phyloP scores from a whole-genome alignment of 2,113 vertebrate genomes.

The Atherinomorus stipes region DNA sequence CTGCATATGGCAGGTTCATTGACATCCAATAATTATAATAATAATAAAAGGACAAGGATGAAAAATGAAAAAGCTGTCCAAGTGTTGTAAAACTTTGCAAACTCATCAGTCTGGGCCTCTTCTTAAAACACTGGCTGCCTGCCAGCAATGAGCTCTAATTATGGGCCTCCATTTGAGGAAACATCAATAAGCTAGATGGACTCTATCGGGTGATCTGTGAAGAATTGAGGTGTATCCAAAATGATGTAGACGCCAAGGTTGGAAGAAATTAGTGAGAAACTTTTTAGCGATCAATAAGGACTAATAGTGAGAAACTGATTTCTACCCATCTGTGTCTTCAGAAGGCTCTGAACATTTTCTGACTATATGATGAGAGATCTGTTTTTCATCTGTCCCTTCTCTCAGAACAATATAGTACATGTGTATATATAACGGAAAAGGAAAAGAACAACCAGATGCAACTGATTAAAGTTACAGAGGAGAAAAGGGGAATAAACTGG shows the following conservation, averaged over 20 bases:
- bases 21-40: too few relatives aligned
- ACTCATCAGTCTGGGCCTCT: neutral
- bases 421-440: too few relatives aligned
- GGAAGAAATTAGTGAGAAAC: constrained; percentile 13
- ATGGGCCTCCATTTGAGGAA: constrained; percentile 17
- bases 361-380: neutral
- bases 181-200: constrained; percentile 29
- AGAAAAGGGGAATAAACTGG: too few relatives aligned
- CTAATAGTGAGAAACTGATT: neutral
- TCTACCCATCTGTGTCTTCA: neutral
- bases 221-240: neutral
- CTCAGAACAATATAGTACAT: too few relatives aligned
- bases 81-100: too few relatives aligned
- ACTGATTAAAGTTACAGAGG: too few relatives aligned
- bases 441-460: too few relatives aligned
- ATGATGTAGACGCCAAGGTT: constrained; percentile 34
- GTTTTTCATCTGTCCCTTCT: too few relatives aligned
- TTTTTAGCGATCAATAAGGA: constrained; percentile 17
- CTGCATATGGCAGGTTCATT: too few relatives aligned
- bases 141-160: constrained; percentile 28
- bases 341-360: neutral
- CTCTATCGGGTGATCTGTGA: constrained; percentile 10
- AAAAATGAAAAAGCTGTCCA: too few relatives aligned
- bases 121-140: constrained; percentile 3
- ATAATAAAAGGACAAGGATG: too few relatives aligned